phyloP scores from a whole-genome alignment of 2,888 invertebrate genomes.

The Hipparchia semele region DNA sequence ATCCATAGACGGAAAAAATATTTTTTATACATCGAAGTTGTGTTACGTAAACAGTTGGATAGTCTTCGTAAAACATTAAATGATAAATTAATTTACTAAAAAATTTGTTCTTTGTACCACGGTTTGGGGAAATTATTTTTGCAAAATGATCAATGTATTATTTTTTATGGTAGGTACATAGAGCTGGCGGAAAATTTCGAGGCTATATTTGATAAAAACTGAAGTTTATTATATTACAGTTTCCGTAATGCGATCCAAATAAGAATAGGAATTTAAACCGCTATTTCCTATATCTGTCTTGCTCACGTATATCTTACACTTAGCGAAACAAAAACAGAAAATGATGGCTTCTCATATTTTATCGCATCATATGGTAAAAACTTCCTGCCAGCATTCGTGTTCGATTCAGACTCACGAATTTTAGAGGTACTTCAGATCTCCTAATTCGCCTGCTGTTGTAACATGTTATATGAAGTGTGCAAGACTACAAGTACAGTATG shows the following conservation, averaged over 20 bases:
- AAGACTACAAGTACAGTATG: neutral
- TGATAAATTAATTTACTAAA: neutral
- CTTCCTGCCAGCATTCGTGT: neutral
- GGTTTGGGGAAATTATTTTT: constrained; percentile 24
- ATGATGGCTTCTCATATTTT: too few species aligned
- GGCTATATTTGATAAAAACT: neutral
- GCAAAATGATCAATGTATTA: constrained; percentile 36
- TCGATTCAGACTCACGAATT: neutral
- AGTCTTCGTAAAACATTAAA: constrained; percentile 9
- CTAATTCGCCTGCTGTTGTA: neutral
- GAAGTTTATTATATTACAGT: too few species aligned
- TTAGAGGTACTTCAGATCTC: too few species aligned
- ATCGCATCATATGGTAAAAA: too few species aligned
- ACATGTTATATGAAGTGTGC: neutral
- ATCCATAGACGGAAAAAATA: constrained; percentile 26
- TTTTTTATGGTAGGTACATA: constrained; percentile 20
- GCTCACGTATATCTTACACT: neutral
- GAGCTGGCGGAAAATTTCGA: constrained; percentile 1
- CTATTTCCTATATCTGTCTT: neutral
- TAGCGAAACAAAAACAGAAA: too few species aligned
- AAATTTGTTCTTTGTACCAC: neutral
- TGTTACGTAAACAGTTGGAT: constrained; percentile 28
- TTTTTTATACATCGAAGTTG: constrained; percentile 35
- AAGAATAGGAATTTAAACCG: neutral
- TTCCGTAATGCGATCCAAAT: too few species aligned